phyloP scores from a whole-genome alignment of 2,888 invertebrate genomes.

The Baronia brevicornis region DNA sequence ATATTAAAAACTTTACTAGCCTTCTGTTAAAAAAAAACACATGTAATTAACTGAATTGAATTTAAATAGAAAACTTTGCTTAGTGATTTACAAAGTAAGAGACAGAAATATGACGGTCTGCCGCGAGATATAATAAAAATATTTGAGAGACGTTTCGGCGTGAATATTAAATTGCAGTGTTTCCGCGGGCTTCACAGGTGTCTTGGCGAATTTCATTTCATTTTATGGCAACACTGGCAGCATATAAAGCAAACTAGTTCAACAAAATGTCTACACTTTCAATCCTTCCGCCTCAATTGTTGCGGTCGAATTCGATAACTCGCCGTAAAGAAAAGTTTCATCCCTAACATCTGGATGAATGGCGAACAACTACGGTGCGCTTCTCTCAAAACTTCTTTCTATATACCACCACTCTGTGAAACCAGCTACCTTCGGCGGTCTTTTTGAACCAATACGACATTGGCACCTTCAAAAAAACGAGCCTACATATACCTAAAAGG shows the following conservation, averaged over 20 bases:
- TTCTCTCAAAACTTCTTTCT: too few species aligned
- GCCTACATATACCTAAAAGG: too few species aligned
- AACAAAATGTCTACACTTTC: slow-evolving; percentile 10
- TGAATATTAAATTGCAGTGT: slow-evolving; percentile 13
- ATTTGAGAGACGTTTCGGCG: slow-evolving; percentile 5
- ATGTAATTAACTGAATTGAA: too few species aligned
- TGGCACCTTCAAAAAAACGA: too few species aligned
- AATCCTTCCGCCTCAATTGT: slow-evolving; percentile 1
- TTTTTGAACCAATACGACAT: too few species aligned
- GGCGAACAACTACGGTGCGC: too few species aligned
- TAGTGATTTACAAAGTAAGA: not conserved
- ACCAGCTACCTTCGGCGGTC: too few species aligned
- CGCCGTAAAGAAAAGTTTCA: not conserved
- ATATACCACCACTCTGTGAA: too few species aligned
- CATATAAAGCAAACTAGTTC: not conserved
- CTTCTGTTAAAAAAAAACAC: too few species aligned
- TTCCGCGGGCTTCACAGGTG: slow-evolving; percentile 8
- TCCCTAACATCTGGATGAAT: not conserved
- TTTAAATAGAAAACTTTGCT: too few species aligned
- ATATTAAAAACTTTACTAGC: too few species aligned
- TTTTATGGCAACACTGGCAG: slow-evolving; percentile 4
- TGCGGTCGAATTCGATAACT: not conserved
- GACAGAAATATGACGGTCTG: not conserved
- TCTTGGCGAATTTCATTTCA: slow-evolving; percentile 10
- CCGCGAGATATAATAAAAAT: not conserved